Conservation (phyloP, 2,797 vertebrate genomes). For the Acanthis flammea region DNA sequence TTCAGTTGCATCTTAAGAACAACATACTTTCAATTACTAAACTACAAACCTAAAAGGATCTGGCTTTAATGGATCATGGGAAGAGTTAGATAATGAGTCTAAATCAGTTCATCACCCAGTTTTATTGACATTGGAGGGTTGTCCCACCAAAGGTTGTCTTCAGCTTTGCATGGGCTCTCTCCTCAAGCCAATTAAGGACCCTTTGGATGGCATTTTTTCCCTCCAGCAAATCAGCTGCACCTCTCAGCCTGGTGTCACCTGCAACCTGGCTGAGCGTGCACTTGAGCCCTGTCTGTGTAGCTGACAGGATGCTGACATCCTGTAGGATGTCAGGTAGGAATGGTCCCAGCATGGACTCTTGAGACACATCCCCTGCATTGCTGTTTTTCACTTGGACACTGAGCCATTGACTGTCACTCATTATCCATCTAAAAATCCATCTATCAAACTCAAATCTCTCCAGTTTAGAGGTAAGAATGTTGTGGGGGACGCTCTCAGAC, state of each 20-base stretch:
- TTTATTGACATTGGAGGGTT: accelerated
- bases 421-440: not conserved
- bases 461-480: not conserved
- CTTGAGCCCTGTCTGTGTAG: accelerated
- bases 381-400: not conserved
- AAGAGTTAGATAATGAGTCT: not conserved
- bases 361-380: not conserved
- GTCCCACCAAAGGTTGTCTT: too few species aligned
- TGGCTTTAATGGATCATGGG: not conserved
- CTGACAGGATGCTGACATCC: not conserved
- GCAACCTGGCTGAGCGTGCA: not conserved
- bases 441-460: not conserved
- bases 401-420: not conserved
- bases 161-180: accelerated
- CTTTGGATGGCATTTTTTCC: not conserved
- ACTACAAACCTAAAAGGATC: not conserved
- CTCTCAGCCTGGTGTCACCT: not conserved
- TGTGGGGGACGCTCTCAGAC: not conserved
- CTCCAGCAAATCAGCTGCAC: not conserved
- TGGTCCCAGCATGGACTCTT: not conserved
- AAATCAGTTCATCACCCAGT: not conserved
- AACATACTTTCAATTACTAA: not conserved
- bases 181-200: not conserved
- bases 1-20: not conserved
- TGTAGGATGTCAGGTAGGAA: not conserved